Evolutionary conservation across 2,888 invertebrate genomes (phyloP).

Genomic region (Protonemura montana): DNA sequence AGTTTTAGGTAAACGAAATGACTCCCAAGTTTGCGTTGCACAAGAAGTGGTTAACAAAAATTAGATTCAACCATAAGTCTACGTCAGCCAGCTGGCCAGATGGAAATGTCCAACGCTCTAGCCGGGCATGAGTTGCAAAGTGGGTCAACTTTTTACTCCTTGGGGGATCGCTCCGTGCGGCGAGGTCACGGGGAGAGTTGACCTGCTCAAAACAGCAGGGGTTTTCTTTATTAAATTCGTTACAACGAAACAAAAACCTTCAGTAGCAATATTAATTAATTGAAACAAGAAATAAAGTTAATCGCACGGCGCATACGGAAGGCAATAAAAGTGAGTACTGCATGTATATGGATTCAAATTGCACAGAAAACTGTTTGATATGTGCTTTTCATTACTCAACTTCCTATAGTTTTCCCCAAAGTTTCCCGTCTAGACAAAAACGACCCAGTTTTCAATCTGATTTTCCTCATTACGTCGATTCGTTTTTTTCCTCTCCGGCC

Average conservation of each 20-base stretch:
- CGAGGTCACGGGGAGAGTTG: neutral
- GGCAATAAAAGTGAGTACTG: neutral
- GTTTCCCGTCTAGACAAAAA: neutral
- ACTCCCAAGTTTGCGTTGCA: neutral
- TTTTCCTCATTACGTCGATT: neutral
- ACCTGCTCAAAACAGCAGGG: neutral
- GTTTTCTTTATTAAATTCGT: neutral
- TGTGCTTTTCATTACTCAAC: neutral
- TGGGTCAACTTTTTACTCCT: constrained; percentile 4
- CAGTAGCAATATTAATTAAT: neutral
- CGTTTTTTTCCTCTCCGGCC: neutral
- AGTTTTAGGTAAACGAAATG: neutral
- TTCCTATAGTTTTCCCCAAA: neutral
- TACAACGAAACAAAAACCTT: neutral
- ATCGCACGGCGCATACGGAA: neutral
- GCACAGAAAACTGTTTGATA: neutral
- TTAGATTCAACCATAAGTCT: neutral
- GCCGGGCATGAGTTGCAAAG: neutral
- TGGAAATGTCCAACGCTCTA: neutral
- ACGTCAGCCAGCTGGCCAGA: neutral
- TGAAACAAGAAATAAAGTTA: neutral
- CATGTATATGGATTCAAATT: neutral
- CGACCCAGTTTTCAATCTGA: neutral
- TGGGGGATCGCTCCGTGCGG: neutral
- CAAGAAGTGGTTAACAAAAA: neutral